Evolutionary conservation across 2,113 vertebrate genomes (phyloP).

Genomic region (Stictonetta naevosa): DNA sequence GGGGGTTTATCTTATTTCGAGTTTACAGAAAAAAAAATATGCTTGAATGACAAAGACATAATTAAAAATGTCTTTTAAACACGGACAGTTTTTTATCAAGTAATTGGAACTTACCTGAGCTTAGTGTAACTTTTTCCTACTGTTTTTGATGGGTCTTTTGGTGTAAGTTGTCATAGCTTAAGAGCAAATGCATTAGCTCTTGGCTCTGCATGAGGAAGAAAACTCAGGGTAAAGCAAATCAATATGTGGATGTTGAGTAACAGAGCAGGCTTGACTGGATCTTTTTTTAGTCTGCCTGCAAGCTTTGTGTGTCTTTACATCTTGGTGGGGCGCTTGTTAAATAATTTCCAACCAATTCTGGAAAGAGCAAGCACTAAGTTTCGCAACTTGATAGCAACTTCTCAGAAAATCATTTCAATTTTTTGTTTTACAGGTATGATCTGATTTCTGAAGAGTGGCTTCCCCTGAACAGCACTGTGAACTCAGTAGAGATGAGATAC

Average conservation of each 20-base stretch:
- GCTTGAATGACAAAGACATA: background rate
- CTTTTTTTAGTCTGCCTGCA: background rate
- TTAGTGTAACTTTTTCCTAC: background rate
- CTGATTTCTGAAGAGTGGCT: slow-evolving; percentile 87
- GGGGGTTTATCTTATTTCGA: background rate
- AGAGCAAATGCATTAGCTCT: background rate
- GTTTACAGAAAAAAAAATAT: background rate
- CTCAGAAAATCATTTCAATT: background rate
- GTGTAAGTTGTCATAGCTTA: background rate
- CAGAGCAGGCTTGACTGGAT: background rate
- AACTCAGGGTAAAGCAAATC: background rate
- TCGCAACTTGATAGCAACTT: background rate
- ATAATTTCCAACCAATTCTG: background rate
- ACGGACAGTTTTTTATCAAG: background rate
- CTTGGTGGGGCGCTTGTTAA: background rate
- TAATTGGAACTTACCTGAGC: background rate
- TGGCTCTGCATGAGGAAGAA: background rate
- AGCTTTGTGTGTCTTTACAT: background rate
- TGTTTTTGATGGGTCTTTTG: background rate
- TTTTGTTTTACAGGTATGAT: slow-evolving; percentile 83
- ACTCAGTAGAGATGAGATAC: slow-evolving; percentile 87
- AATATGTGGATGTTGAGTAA: background rate
- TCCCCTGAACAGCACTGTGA: slow-evolving; percentile 83
- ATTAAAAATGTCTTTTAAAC: background rate
- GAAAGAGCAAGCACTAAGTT: background rate